These are phyloP conservation scores for Rhincodon typus DNA, from an alignment of 2,797 vertebrate species.

Conservation along the genomic window DNA sequence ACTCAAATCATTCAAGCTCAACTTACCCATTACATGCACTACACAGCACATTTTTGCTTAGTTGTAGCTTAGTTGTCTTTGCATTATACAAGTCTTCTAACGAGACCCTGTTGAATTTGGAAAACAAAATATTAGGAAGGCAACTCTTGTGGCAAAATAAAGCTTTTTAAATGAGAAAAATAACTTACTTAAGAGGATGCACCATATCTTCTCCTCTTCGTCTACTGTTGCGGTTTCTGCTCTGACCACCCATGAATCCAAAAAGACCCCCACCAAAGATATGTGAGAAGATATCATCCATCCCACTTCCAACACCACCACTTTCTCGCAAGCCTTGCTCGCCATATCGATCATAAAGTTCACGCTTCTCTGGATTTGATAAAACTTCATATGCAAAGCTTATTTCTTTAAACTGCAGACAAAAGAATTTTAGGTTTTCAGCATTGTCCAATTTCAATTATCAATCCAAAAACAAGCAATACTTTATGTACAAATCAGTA, in stretches of 20 bases:
- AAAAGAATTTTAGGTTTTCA: slow-evolving; percentile 40
- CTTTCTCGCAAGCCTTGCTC: slow-evolving; percentile 96
- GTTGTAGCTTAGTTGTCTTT: slow-evolving; percentile 96
- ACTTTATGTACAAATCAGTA: background rate
- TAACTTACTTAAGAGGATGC: slow-evolving; percentile 88
- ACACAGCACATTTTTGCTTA: slow-evolving; percentile 98
- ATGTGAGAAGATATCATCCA: slow-evolving; percentile 99
- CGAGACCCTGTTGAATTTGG: slow-evolving; percentile 68
- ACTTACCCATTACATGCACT: slow-evolving; percentile 93
- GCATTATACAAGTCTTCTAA: slow-evolving; percentile 97
- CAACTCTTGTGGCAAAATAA: background rate
- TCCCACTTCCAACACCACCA: slow-evolving; percentile 81
- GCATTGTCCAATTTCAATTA: background rate
- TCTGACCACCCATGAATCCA: slow-evolving; percentile 91
- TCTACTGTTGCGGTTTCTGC: slow-evolving; percentile 83
- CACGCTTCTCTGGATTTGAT: slow-evolving; percentile 91
- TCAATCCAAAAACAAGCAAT: background rate
- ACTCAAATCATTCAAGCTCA: background rate
- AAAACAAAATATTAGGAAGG: slow-evolving; percentile 39
- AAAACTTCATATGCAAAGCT: slow-evolving; percentile 97
- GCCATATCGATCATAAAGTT: slow-evolving; percentile 91
- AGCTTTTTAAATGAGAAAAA: background rate
- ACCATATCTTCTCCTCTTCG: slow-evolving; percentile 97
- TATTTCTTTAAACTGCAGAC: slow-evolving; percentile 90
- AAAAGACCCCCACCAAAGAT: slow-evolving; percentile 96